Evolutionary conservation across 2,888 invertebrate species (phyloP).

Genomic region (Chrysopilus asiliformis): DNA sequence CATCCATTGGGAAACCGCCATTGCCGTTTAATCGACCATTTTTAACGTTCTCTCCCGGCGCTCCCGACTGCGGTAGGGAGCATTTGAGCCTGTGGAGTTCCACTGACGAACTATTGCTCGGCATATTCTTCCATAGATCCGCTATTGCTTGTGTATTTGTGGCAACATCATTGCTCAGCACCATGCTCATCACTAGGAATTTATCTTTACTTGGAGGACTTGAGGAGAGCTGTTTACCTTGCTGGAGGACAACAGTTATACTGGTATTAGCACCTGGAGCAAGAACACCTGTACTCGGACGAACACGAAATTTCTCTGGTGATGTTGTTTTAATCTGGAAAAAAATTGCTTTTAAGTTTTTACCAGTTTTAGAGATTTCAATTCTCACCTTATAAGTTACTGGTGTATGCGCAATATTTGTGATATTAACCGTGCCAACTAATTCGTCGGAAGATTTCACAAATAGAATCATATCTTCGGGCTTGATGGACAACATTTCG

Average conservation of each 20-base stretch:
- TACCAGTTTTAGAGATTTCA: neutral
- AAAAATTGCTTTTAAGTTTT: slow-evolving; percentile 11
- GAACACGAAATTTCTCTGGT: slow-evolving; percentile 87
- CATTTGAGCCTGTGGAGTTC: slow-evolving; percentile 64
- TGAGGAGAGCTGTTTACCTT: slow-evolving; percentile 53
- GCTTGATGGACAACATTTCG: slow-evolving; percentile 48
- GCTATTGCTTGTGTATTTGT: slow-evolving; percentile 47
- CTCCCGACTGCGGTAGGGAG: slow-evolving; percentile 35
- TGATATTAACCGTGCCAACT: slow-evolving; percentile 51
- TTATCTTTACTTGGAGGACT: slow-evolving; percentile 70
- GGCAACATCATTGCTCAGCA: slow-evolving; percentile 45
- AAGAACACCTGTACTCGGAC: slow-evolving; percentile 72
- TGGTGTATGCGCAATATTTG: slow-evolving; percentile 49
- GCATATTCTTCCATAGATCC: slow-evolving; percentile 60
- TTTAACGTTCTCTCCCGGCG: slow-evolving; percentile 18
- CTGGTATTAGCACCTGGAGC: slow-evolving; percentile 47
- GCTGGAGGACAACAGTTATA: slow-evolving; percentile 61
- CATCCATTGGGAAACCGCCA: neutral
- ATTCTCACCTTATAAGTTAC: slow-evolving; percentile 55
- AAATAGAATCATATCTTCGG: slow-evolving; percentile 58
- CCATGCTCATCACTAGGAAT: slow-evolving; percentile 76
- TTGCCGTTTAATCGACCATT: slow-evolving; percentile 14
- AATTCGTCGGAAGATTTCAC: slow-evolving; percentile 49
- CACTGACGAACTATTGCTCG: slow-evolving; percentile 40
- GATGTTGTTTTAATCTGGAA: slow-evolving; percentile 87